phyloP scores from a whole-genome alignment of 1,140 invertebrate species.

The Sarcophaga bullata region DNA sequence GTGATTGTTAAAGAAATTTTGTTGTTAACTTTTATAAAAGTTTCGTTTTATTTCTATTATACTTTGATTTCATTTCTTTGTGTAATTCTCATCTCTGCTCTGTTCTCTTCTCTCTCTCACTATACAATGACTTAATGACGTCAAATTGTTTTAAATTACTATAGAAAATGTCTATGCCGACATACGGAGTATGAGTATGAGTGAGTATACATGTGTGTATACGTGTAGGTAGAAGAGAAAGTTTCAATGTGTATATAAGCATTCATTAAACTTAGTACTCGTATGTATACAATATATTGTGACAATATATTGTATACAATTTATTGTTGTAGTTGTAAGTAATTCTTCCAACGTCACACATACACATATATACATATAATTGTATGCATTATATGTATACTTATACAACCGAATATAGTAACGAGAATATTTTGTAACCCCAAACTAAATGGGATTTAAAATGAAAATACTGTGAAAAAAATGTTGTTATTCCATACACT shows the following conservation, averaged over 20 bases:
- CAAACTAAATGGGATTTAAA: conserved; percentile 1
- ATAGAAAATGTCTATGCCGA: background rate
- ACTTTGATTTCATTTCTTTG: background rate
- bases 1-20: background rate
- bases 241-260: too few species aligned
- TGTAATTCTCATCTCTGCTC: background rate
- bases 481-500: background rate
- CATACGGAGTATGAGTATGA: too few species aligned
- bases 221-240: too few species aligned
- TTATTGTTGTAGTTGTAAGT: background rate
- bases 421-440: background rate
- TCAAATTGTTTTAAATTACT: conserved; percentile 15
- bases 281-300: too few species aligned
- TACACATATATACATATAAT: too few species aligned
- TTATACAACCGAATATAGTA: too few species aligned
- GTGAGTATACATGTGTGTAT: too few species aligned
- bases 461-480: background rate
- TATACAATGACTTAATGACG: conserved; percentile 9
- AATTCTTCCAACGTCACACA: too few species aligned
- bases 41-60: background rate
- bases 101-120: background rate
- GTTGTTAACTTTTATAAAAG: background rate
- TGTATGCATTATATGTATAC: too few species aligned
- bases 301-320: too few species aligned
- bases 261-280: too few species aligned